Base-by-base conservation (phyloP, 2,888 invertebrate genomes). In the Mechanitis mazaeus region DNA sequence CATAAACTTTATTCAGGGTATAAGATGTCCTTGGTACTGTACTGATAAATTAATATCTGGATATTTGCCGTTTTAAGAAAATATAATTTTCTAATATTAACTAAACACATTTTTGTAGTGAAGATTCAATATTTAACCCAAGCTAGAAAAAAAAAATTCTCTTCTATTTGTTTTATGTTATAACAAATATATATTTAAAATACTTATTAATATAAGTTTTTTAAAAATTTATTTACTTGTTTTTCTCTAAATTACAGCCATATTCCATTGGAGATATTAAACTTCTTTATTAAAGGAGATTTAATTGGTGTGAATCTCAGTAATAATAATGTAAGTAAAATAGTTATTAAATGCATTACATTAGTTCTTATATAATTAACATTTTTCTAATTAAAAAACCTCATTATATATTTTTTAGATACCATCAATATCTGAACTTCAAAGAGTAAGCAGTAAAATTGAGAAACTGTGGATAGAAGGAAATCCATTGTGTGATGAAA, bases 381-480 rank as follows among this genome's bases (percentile, higher is more conserved):
- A 9, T 3, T 35, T 38, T 33, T 45, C 50, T n/a, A 45, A 31
- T 42, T 54, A 42, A 35, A 28, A 57, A 56, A 38, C 6, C 58
- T 61, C 28, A 35, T 46, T 35, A n/a, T 59, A 64, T 53, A 7
- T 61, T 58, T 62, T 57, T 2, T 68, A 89, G 89, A 83, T 89
- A 53, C 73, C 75, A 55, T 76, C 83, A 53, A 20, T 89, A 56
- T 65, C 75, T 31, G 83, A 85, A 55, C 65, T 87, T 12, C 75
- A 80, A 31, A 75, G 87, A 63, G 77, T 85, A 1, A 86, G 83
- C 68, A 89, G 87, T 72, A 86, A 82, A 72, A 83, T 90, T 58
- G 88, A 88, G 64, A 85, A 81, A 54, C 70, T 90, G 0, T 87
- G 87, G 87, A 66, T 89, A 20, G 89, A 89, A 71, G 89, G 87